Percentiles rank a stretch among this genome's conserved stretches.
Conservation (phyloP, 2,888 invertebrate genomes). For the Eristalis arbustorum region DNA sequence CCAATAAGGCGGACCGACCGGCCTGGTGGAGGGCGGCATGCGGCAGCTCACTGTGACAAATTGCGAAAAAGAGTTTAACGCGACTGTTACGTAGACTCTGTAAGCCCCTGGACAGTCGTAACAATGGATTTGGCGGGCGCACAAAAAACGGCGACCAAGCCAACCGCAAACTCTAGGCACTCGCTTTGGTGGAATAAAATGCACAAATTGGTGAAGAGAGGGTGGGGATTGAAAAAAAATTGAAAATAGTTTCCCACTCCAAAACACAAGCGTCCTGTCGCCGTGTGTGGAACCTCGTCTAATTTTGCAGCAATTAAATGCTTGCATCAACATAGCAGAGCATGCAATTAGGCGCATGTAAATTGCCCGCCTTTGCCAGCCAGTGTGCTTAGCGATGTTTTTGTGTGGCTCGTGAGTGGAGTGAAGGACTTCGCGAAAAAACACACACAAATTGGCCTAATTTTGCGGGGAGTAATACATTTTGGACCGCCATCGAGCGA, state of each 20-base stretch:
- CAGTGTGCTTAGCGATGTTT: conserved; percentile 5
- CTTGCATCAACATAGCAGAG: conserved; percentile 64
- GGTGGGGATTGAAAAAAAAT: neutral
- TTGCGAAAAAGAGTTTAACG: conserved; percentile 16
- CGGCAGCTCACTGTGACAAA: conserved; percentile 19
- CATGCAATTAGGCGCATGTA: conserved; percentile 64
- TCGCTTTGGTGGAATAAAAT: conserved; percentile 32
- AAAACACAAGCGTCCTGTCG: neutral
- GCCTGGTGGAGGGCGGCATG: neutral
- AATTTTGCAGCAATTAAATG: conserved; percentile 63
- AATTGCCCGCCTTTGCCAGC: conserved; percentile 43
- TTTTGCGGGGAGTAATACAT: conserved; percentile 35
- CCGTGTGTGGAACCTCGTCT: conserved; percentile 22
- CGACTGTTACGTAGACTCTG: neutral
- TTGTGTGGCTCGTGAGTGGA: conserved; percentile 1
- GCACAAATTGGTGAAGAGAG: conserved; percentile 31
- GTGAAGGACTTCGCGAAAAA: neutral
- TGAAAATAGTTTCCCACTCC: neutral
- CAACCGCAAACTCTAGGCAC: conserved; percentile 3
- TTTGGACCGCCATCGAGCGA: neutral
- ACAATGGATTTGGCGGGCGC: conserved; percentile 47
- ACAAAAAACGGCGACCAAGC: conserved; percentile 4
- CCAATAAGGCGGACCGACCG: conserved; percentile 3
- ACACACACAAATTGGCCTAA: conserved; percentile 35
- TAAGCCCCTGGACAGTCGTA: conserved; percentile 30